Base-by-base conservation (phyloP, 2,888 invertebrate species). In the Stomorhina lunata region DNA sequence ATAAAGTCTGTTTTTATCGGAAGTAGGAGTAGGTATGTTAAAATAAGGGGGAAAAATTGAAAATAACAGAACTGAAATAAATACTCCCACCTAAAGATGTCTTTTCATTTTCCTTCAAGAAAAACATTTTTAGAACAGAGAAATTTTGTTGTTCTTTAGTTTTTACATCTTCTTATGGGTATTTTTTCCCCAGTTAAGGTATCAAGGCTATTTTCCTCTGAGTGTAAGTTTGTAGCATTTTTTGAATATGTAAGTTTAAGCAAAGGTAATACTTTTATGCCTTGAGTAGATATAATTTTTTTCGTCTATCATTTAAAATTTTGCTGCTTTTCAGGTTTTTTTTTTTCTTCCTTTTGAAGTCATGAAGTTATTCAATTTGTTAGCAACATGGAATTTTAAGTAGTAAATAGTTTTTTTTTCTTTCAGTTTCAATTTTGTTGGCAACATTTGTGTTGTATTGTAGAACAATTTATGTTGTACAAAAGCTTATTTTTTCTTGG, bases 311-410 rank as follows among this genome's bases (percentile, higher is more conserved):
- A 37, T 66, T 48, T n/a, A n/a, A 32, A 63, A n/a, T 29, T 40
- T 22, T 55, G 55, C 4, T 59, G 22, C 37, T 59, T n/a, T n/a
- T n/a, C n/a, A n/a, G n/a, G 22, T 43, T 63, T 1, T 7, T 57
- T 55, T 59, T 71, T 48, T 22, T 9, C 66, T 81, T 79, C 65
- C 65, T 77, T 84, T 84, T 83, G 73, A 78, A 79, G 82, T 79
- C 82, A 80, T 83, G 75, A 82, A 84, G 83, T 84, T 83, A 83
- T 84, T 81, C 81, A 84, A 83, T 84, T 84, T 84, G 81, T 83
- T 80, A 80, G 83, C 76, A 83, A 80, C 80, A 83, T 83, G 83
- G 81, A 83, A 84, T 84, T 84, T 83, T 83, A 84, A 84, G 84
- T 83, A 83, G 83, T 45, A 78, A 75, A 81, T 83, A 66, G 71